Conservation (phyloP, 1,140 invertebrate genomes). For the Galleria mellonella region DNA sequence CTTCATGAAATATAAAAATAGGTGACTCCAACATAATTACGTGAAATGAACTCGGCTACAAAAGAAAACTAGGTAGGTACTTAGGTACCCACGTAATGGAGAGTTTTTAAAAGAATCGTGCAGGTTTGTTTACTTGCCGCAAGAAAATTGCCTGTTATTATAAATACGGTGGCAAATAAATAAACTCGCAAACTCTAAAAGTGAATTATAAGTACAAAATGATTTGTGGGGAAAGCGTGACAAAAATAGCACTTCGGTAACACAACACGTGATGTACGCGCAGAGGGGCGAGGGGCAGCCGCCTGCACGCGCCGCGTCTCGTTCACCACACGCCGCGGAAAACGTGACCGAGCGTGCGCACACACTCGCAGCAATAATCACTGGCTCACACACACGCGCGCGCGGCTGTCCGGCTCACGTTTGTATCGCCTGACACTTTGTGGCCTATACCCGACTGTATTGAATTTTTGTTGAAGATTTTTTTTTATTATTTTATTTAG, state of each 20-base stretch:
- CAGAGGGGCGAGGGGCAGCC: conserved; percentile 34
- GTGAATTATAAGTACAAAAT: background rate
- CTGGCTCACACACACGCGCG: conserved; percentile 13
- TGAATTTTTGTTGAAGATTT: background rate
- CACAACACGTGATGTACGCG: conserved; percentile 2
- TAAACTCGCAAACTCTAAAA: background rate
- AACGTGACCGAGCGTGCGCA: conserved; percentile 55
- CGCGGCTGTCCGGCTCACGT: conserved; percentile 17
- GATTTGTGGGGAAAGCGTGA: conserved; percentile 37
- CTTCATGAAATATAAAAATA: too few species aligned
- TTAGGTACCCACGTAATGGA: too few species aligned
- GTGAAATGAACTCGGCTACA: too few species aligned
- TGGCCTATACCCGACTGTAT: conserved; percentile 5
- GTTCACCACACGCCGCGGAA: conserved; percentile 55
- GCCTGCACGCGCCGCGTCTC: conserved; percentile 38
- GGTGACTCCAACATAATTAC: too few species aligned
- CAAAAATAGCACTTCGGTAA: conserved; percentile 42
- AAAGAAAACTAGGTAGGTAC: too few species aligned
- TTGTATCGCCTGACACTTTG: conserved; percentile 31
- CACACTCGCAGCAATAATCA: conserved; percentile 6
- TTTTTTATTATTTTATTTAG: background rate
- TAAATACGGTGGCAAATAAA: background rate
- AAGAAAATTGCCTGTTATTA: too few species aligned
- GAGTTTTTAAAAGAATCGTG: too few species aligned
- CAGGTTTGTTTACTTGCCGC: too few species aligned